Conservation (phyloP, 2,797 vertebrate species). For the Chelmon rostratus region DNA sequence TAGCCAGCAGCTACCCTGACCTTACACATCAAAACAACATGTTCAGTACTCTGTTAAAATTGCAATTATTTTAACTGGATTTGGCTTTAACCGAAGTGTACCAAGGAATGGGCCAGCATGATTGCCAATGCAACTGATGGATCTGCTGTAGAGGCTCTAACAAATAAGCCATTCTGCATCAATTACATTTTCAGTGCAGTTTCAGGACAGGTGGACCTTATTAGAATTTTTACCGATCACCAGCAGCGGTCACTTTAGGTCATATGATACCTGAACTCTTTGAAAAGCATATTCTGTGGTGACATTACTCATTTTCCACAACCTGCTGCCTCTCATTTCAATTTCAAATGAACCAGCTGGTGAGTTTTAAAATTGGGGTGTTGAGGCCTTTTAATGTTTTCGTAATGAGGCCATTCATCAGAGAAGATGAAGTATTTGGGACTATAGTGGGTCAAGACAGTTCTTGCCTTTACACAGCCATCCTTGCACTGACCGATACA, state of each 20-base stretch:
- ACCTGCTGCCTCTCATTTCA: constrained; percentile 33
- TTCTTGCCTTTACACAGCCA: constrained; percentile 43
- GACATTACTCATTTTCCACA: constrained; percentile 29
- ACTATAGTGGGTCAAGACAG: constrained; percentile 28
- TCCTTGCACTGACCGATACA: constrained; percentile 37
- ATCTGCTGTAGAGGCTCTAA: neutral
- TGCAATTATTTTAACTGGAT: neutral
- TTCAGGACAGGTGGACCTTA: neutral
- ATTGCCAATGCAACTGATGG: neutral
- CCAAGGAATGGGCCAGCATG: too few species aligned
- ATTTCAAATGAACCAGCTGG: constrained; percentile 35
- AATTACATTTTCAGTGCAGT: neutral
- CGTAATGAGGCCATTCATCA: constrained; percentile 65
- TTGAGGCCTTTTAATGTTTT: constrained; percentile 46
- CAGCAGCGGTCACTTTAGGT: constrained; percentile 20
- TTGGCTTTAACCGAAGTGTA: neutral
- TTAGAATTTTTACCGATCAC: neutral
- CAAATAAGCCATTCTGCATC: neutral
- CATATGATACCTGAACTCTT: neutral
- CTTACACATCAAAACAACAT: neutral
- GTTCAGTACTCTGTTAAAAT: neutral
- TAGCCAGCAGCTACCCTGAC: neutral
- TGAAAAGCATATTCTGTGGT: constrained; percentile 15
- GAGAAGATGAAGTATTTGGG: constrained; percentile 28
- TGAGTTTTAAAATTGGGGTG: constrained; percentile 34